Base-by-base conservation (phyloP, 2,113 vertebrate species). In the Strix uralensis region DNA sequence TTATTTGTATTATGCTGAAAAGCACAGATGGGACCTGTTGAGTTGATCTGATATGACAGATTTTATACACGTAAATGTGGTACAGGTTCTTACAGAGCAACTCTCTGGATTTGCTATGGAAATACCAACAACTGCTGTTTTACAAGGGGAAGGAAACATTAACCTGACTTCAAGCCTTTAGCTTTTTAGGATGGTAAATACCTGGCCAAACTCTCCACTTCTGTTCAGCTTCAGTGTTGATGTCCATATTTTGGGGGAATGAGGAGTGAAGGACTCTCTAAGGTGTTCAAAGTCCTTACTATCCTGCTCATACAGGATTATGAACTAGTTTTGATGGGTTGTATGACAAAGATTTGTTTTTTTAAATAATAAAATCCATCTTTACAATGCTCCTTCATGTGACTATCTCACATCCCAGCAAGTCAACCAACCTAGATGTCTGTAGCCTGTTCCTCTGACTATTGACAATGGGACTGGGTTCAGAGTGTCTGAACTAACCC, bases 71-170 rank as follows among this genome's bases (percentile, higher is more conserved):
- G 30, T 15, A 34, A 57, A 6, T 0, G 3, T 1, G 23, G 73
- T 10, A 3, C 7, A 10, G 36, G 34, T n/a, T 57, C 34, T 65
- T 27, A 15, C 17, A 34, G 34, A 49, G 32, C 20, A 19, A 9
- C 57, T 70, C 57, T 36, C 63, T 38, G 0, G 0, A 18, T 27
- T 66, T 71, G 21, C 66, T 29, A 0, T 5, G n/a, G 66, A 70
- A 30, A 8, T 29, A 42, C 10, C 16, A 25, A 55, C 3, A 72
- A 29, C 4, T 30, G 36, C 57, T 49, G 38, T 19, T 63, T 20
- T 25, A 19, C n/a, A n/a, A 42, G 30, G 16, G 29, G 27, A 69
- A 65, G 36, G 71, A 61, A 42, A 55, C 17, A 32, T 38, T 15
- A 10, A 34, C 10, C 46, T 67, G 77, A 52, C 38, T 58, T 26